Evolutionary conservation across 2,888 invertebrate species (phyloP), one percentile per base, ranked within the genome.

Genomic region (Pristionchus exspectatus): DNA sequence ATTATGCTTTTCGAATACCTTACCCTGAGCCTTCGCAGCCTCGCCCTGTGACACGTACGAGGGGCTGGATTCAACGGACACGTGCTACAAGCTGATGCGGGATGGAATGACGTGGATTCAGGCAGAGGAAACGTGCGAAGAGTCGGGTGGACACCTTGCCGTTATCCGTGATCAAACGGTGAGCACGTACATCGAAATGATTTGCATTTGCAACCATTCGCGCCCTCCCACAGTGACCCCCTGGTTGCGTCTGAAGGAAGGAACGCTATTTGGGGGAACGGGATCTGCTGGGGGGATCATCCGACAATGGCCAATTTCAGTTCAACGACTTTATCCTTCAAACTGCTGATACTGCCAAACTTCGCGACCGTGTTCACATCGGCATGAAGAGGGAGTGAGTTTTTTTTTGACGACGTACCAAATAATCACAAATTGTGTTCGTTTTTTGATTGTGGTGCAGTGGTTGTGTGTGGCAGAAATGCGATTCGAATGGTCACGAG

Each of bases 111-210:
- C 54, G 24, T 84, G 85, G 85, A 24, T 59, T 10, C 12, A 27
- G 16, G 85, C 85, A 2, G 30, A 56, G 30, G 16, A 63, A 2
- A 33, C 2, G 14, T 85, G 85, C 63, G 10, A 85, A 2, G 9
- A 30, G 59, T 5, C 30, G 27, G 30, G 33, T 21, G 85, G 59
- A 10, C 9, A 59, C 5, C 56, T 85, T 1, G 10, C 30, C 12
- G 21, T 56, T 30, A 30, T 85, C 59, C 85, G 63, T 27, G 85
- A 85, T 24, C 59, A 59, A 24, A 56, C 59, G 12, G 85, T 85
- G 9, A 63, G 85, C 5, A 24, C n/a, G n/a, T 50, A 50, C 44
- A 1, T 12, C 10, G 44, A 50, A 50, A 9, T 9, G 3, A 7
- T 3, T 7, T 50, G 44, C 7, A 0, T 50, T 50, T 50, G 0